Evolutionary conservation across 2,888 invertebrate species (phyloP).

Genomic region (Melieria picta): DNA sequence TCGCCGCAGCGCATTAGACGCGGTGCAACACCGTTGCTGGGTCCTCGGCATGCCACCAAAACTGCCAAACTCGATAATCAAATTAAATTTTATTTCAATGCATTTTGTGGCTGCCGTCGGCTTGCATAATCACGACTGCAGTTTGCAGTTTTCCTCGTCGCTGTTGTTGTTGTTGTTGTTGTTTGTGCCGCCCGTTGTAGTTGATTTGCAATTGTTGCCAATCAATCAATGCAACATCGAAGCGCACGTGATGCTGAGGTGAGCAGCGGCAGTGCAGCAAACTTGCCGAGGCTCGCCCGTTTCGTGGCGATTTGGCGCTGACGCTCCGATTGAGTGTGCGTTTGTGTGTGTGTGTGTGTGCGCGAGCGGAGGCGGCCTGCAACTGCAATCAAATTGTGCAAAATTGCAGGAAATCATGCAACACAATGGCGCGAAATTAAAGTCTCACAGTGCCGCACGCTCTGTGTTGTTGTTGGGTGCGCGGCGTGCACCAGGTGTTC

Average conservation of each 20-base stretch:
- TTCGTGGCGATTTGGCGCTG: no score
- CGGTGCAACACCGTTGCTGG: neutral
- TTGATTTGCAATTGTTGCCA: constrained; percentile 21
- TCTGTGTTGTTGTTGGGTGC: no score
- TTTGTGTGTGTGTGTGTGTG: neutral
- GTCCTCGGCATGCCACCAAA: no score
- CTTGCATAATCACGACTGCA: neutral
- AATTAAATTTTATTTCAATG: constrained; percentile 23
- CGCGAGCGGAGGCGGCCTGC: constrained; percentile 5
- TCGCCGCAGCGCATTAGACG: neutral
- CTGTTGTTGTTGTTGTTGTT: neutral
- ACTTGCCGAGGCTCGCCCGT: no score
- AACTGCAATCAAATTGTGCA: neutral
- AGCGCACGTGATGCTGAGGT: constrained; percentile 31
- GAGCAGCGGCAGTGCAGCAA: constrained; percentile 18
- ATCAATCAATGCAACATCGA: constrained; percentile 38
- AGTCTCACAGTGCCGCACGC: no score
- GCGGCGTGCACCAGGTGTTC: no score
- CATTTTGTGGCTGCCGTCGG: constrained; percentile 12
- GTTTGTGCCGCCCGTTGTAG: neutral
- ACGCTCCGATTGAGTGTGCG: neutral
- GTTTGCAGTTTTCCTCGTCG: neutral
- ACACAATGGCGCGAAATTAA: neutral
- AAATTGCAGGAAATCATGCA: constrained; percentile 10
- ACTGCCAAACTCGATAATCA: constrained; percentile 10